phyloP scores from a whole-genome alignment of 2,888 invertebrate genomes.

The Heliconius erato region DNA sequence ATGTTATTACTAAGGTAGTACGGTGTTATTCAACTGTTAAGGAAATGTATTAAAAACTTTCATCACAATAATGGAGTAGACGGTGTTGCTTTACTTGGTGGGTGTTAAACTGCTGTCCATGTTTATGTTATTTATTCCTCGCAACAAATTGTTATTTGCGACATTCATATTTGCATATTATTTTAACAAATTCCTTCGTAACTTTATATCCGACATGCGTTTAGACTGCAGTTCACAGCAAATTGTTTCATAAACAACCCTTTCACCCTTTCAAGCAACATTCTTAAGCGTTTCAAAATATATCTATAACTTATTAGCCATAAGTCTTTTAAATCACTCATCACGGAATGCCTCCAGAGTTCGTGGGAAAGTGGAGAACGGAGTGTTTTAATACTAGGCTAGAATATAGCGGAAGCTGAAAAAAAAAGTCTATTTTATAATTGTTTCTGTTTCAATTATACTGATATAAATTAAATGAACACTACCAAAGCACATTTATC shows the following conservation, averaged over 20 bases:
- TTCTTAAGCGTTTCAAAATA: slow-evolving; percentile 1
- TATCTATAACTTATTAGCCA: neutral
- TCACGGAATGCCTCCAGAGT: no score
- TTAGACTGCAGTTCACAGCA: neutral
- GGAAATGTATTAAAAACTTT: slow-evolving; percentile 37
- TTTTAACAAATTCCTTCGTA: slow-evolving; percentile 33
- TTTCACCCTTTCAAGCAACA: slow-evolving; percentile 12
- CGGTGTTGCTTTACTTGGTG: slow-evolving; percentile 27
- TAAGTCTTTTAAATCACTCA: neutral
- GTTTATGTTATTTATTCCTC: slow-evolving; percentile 39
- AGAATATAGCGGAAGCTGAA: no score
- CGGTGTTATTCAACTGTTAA: slow-evolving; percentile 18
- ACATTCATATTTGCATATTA: slow-evolving; percentile 35
- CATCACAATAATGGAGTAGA: slow-evolving; percentile 35
- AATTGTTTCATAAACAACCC: slow-evolving; percentile 12
- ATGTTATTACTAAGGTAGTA: no score
- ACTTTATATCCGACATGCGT: neutral
- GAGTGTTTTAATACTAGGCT: no score
- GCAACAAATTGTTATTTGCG: slow-evolving; percentile 33
- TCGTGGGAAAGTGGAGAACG: no score
- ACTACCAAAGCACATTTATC: neutral
- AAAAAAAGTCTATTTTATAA: no score
- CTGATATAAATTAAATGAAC: no score
- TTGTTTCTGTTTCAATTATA: no score
- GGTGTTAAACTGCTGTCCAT: slow-evolving; percentile 25